Evolutionary conservation across 2,113 vertebrate species (phyloP).

Genomic region (Cardinalis cardinalis): DNA sequence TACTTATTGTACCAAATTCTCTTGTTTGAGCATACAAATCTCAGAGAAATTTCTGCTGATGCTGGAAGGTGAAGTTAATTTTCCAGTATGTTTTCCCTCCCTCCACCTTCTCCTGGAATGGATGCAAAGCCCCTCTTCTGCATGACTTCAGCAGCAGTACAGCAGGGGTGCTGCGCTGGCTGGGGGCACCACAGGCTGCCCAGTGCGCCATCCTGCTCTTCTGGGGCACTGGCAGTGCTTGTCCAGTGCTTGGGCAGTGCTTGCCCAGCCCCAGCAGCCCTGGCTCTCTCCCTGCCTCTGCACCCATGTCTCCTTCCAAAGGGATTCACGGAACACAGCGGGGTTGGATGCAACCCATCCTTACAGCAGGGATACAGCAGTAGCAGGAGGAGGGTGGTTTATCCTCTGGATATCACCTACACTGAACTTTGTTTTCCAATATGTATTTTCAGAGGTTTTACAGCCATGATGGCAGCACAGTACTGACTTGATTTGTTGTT

Average conservation of each 20-base stretch:
- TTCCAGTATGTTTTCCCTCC: not conserved
- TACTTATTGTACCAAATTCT: not conserved
- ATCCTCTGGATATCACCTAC: not conserved
- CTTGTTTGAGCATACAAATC: not conserved
- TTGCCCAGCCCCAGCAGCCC: not conserved
- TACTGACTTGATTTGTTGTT: not conserved
- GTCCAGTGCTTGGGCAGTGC: not conserved
- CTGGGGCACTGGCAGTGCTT: accelerated
- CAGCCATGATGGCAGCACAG: not conserved
- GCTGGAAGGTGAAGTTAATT: not conserved
- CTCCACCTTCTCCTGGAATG: not conserved
- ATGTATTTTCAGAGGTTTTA: not conserved
- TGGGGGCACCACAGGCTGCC: not conserved
- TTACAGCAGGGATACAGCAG: not conserved
- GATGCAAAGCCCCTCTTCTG: not conserved
- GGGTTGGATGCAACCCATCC: not conserved
- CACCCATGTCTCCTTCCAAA: not conserved
- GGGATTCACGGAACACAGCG: accelerated
- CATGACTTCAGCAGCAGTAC: not conserved
- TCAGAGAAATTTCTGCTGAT: not conserved
- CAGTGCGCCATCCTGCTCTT: accelerated
- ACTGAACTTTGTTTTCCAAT: not conserved
- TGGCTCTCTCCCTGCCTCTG: not conserved
- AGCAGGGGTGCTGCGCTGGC: accelerated
- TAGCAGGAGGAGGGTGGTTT: accelerated